Percentiles rank a stretch among this genome's conserved stretches.
phyloP scores from a whole-genome alignment of 92 coral and sea anemone species.

The Umimayanthus kanabou region DNA sequence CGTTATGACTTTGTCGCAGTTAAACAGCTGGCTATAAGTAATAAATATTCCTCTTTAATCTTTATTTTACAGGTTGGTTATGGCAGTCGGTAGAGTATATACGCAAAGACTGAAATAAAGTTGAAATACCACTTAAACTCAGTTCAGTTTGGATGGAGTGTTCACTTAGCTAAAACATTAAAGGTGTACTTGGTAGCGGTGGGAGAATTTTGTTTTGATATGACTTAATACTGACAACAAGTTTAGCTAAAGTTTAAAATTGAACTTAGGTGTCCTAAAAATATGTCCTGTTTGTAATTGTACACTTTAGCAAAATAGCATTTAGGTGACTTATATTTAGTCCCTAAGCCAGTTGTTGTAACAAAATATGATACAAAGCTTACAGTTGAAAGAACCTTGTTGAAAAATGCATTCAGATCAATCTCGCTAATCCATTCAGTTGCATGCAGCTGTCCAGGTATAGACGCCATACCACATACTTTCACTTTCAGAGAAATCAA shows the following conservation, averaged over 20 bases:
- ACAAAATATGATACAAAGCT: background rate
- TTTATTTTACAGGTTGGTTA: background rate
- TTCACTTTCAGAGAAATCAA: background rate
- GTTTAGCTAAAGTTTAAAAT: background rate
- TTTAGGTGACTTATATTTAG: too few relatives aligned
- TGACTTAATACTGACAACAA: too few relatives aligned
- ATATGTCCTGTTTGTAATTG: background rate
- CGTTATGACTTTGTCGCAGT: too few relatives aligned
- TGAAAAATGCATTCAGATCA: background rate
- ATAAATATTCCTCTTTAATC: background rate
- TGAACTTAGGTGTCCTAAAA: background rate
- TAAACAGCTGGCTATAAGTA: too few relatives aligned
- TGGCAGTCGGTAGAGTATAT: background rate
- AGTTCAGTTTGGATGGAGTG: too few relatives aligned
- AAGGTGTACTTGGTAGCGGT: background rate
- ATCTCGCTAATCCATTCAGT: background rate
- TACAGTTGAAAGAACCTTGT: background rate
- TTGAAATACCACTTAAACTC: too few relatives aligned
- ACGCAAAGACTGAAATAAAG: too few relatives aligned
- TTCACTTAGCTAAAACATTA: too few relatives aligned
- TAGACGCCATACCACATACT: background rate
- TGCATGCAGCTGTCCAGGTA: background rate
- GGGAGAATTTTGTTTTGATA: background rate
- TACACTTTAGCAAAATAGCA: background rate
- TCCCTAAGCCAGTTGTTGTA: background rate